Evolutionary conservation across 2,888 invertebrate genomes (phyloP).

Genomic region (Leptopilina syphax): DNA sequence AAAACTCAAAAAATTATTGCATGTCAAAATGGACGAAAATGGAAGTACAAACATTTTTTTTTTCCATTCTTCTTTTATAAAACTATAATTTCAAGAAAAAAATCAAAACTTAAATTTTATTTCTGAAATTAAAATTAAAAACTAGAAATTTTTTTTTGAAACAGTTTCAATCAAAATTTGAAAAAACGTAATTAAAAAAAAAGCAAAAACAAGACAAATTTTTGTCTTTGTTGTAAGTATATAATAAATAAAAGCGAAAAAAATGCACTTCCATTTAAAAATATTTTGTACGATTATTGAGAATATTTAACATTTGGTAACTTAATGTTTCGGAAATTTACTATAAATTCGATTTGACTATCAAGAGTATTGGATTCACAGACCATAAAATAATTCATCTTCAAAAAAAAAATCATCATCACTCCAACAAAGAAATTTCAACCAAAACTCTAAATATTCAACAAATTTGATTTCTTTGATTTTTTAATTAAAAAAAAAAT

Average conservation of each 20-base stretch:
- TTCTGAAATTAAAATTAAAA: not conserved
- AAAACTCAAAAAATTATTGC: not conserved
- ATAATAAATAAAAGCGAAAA: not conserved
- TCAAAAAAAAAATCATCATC: not conserved
- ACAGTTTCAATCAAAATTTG: too few species aligned
- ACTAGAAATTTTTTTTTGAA: too few species aligned
- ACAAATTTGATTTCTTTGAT: not conserved
- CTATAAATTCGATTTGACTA: conserved; percentile 11
- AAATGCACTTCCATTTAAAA: not conserved
- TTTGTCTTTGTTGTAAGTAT: too few species aligned
- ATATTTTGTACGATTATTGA: not conserved
- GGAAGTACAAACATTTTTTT: not conserved
- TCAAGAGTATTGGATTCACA: not conserved
- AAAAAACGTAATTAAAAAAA: too few species aligned
- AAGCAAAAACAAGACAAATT: too few species aligned
- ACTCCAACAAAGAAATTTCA: not conserved
- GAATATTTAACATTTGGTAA: not conserved
- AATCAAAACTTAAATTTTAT: not conserved
- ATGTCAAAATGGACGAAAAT: not conserved
- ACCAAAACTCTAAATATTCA: not conserved
- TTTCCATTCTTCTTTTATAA: too few species aligned
- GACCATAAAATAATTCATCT: conserved; percentile 8
- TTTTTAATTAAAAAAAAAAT: not conserved
- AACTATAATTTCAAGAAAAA: not conserved
- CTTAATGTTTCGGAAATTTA: not conserved